A percentile compares a stretch with the other conserved stretches of the same genome.
phyloP scores from a whole-genome alignment of 2,797 vertebrate genomes.

The Crypturellus tataupa region DNA sequence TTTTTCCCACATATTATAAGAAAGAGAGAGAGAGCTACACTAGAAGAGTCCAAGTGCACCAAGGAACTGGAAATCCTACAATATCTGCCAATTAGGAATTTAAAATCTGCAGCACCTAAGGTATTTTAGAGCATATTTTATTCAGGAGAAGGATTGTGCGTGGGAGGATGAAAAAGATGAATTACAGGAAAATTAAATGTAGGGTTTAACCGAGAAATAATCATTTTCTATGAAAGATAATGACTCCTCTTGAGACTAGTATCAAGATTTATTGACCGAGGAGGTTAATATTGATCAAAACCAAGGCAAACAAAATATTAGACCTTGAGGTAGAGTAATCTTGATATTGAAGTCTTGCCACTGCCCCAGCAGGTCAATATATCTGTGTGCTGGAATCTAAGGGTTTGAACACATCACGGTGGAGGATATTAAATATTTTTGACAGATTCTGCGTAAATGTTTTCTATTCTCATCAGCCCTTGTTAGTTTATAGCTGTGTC shows the following conservation, averaged over 20 bases:
- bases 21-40: background rate
- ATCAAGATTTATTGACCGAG: conserved; percentile 79
- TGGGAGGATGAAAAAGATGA: conserved; percentile 68
- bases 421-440: conserved; percentile 44
- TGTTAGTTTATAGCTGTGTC: background rate
- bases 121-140: background rate
- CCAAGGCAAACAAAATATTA: conserved; percentile 66
- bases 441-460: background rate
- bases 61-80: background rate
- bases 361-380: conserved; percentile 47
- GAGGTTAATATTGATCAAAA: conserved; percentile 72
- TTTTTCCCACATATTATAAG: background rate
- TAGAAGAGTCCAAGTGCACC: background rate
- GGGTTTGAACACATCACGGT: background rate
- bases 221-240: conserved; percentile 80
- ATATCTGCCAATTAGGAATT: conserved; percentile 4
- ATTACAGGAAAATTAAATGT: conserved; percentile 75
- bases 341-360: conserved; percentile 60
- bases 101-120: background rate
- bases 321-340: conserved; percentile 73
- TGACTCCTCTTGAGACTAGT: conserved; percentile 73
- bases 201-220: conserved; percentile 80
- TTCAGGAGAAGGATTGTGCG: background rate
- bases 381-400: conserved; percentile 37
- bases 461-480: conserved; percentile 28